Conservation (phyloP, 2,797 vertebrate genomes). For the Paguma larvata region DNA sequence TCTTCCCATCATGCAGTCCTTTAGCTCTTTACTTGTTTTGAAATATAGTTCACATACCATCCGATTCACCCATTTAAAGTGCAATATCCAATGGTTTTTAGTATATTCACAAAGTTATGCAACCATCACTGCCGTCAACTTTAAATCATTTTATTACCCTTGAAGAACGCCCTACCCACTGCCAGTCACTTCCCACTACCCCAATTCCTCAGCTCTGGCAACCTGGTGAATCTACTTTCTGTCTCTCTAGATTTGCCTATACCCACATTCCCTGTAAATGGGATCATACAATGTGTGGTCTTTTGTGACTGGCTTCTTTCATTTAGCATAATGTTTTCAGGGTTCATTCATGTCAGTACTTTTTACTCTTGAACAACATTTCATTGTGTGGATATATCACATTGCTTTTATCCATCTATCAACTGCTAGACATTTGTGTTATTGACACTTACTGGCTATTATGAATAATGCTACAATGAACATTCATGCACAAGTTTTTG, state of each 20-base stretch:
- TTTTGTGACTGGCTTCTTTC: not conserved
- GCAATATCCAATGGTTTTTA: not conserved
- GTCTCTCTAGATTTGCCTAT: not conserved
- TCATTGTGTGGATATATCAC: not conserved
- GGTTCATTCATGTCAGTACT: not conserved
- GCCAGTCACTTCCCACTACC: not conserved
- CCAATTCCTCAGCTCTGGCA: not conserved
- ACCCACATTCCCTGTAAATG: not conserved
- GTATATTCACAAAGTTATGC: not conserved
- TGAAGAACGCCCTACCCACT: not conserved
- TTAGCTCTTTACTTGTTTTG: not conserved
- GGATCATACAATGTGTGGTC: not conserved
- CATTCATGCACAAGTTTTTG: not conserved
- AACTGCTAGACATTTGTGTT: not conserved
- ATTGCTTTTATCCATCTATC: not conserved
- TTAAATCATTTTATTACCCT: not conserved
- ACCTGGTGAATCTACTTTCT: not conserved
- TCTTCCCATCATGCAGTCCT: not conserved
- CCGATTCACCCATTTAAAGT: not conserved
- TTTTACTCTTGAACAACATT: constrained; percentile 10
- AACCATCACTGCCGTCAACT: not conserved
- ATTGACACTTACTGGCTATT: not conserved
- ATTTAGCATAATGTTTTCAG: not conserved
- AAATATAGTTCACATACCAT: not conserved
- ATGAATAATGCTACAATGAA: not conserved